Evolutionary conservation across 1,140 invertebrate genomes (phyloP).

Genomic region (Mycetomoellerius zeteki): DNA sequence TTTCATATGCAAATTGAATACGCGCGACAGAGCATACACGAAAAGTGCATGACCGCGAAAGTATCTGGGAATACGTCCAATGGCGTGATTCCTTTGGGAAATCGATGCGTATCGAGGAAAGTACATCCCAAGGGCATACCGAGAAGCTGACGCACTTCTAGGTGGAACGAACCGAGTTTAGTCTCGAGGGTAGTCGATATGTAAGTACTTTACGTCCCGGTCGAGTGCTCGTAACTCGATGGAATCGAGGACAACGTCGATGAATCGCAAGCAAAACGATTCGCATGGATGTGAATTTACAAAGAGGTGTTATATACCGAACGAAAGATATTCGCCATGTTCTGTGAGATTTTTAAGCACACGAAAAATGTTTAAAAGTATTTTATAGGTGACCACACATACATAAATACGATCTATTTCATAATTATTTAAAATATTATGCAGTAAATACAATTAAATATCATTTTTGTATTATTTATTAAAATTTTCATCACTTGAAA

Average conservation of each 20-base stretch:
- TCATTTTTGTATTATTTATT: background rate
- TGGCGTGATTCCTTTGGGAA: conserved; percentile 62
- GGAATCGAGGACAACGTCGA: conserved; percentile 53
- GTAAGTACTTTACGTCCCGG: conserved; percentile 56
- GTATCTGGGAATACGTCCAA: conserved; percentile 56
- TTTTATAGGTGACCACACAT: background rate
- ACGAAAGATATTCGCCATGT: background rate
- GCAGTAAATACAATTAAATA: background rate
- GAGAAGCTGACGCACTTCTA: conserved; percentile 60
- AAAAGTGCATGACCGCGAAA: conserved; percentile 70
- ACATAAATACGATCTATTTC: background rate
- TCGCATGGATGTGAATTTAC: conserved; percentile 18
- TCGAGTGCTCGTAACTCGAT: conserved; percentile 60
- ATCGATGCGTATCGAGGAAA: conserved; percentile 72
- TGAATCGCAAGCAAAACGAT: conserved; percentile 39
- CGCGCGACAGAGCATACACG: conserved; percentile 37
- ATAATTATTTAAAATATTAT: background rate
- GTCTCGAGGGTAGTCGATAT: conserved; percentile 62
- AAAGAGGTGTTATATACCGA: background rate
- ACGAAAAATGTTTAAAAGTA: background rate
- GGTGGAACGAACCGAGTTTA: conserved; percentile 49
- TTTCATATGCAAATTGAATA: conserved; percentile 70
- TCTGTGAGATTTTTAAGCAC: background rate
- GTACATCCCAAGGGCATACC: conserved; percentile 63
- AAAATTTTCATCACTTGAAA: background rate